phyloP scores from a whole-genome alignment of 2,113 vertebrate species.

The Elephantulus edwardii region DNA sequence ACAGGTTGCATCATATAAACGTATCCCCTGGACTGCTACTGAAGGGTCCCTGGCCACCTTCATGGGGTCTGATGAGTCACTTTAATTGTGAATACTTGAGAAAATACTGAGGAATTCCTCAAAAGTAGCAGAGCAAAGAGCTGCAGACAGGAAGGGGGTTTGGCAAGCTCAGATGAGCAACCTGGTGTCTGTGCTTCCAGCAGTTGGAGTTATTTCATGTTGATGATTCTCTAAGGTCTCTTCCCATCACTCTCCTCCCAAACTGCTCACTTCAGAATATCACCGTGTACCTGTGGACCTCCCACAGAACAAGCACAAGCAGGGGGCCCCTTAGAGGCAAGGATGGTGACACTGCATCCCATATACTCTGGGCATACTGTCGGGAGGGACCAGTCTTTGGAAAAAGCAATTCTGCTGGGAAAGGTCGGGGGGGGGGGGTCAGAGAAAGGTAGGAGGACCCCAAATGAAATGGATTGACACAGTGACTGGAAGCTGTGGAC shows the following conservation, averaged over 20 bases:
- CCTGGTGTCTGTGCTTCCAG: rapidly evolving
- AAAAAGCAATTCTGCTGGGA: no score
- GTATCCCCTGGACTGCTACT: not conserved
- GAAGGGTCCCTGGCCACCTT: not conserved
- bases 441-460: no score
- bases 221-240: not conserved
- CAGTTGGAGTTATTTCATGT: not conserved
- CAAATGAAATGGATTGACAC: no score
- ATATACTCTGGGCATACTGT: no score
- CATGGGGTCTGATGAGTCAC: not conserved
- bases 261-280: not conserved
- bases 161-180: not conserved
- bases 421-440: no score
- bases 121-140: not conserved
- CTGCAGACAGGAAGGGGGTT: not conserved
- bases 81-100: not conserved
- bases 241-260: not conserved
- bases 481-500: no score
- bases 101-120: not conserved
- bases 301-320: no score
- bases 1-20: no score
- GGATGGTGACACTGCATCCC: no score
- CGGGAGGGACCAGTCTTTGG: no score
- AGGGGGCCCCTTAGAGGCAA: no score
- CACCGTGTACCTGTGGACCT: not conserved